Conservation (phyloP, 2,888 invertebrate genomes). For the Lasioglossum marginatum region DNA sequence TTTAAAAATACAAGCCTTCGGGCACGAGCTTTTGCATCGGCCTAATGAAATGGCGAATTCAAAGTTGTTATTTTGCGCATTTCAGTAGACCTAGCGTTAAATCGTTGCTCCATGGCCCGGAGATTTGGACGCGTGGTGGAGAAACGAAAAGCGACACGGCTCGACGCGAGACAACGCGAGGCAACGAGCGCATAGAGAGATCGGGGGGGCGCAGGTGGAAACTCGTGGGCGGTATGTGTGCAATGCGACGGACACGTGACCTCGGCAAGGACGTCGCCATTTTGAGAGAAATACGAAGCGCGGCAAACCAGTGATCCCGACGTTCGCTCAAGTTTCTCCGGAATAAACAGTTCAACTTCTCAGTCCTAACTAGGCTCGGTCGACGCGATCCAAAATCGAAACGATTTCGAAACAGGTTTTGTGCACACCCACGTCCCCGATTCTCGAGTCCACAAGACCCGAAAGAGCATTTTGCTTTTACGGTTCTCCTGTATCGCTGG, state of each 20-base stretch:
- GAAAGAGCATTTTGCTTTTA: not conserved
- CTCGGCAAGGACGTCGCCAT: slow-evolving; percentile 81
- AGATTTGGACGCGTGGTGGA: slow-evolving; percentile 58
- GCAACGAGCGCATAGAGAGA: slow-evolving; percentile 48
- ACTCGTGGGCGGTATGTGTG: slow-evolving; percentile 58
- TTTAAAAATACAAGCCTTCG: too few relatives aligned
- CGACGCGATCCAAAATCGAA: slow-evolving; percentile 3
- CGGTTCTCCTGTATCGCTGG: not conserved
- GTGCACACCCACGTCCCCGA: slow-evolving; percentile 1
- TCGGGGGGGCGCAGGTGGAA: slow-evolving; percentile 71
- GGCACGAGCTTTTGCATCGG: not conserved
- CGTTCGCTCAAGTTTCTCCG: not conserved
- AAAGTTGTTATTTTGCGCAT: not conserved
- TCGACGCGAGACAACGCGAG: not conserved
- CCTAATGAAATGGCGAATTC: not conserved
- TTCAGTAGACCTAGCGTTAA: not conserved
- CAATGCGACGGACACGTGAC: slow-evolving; percentile 77
- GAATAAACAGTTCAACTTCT: not conserved
- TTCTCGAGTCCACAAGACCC: not conserved
- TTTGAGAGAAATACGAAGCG: slow-evolving; percentile 73
- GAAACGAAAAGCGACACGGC: slow-evolving; percentile 41
- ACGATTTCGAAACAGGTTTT: slow-evolving; percentile 4
- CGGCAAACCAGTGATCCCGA: slow-evolving; percentile 47
- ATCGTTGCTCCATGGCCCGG: not conserved
- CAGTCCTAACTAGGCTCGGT: not conserved